Conservation (phyloP, 2,113 vertebrate genomes). For the Cairina moschata region DNA sequence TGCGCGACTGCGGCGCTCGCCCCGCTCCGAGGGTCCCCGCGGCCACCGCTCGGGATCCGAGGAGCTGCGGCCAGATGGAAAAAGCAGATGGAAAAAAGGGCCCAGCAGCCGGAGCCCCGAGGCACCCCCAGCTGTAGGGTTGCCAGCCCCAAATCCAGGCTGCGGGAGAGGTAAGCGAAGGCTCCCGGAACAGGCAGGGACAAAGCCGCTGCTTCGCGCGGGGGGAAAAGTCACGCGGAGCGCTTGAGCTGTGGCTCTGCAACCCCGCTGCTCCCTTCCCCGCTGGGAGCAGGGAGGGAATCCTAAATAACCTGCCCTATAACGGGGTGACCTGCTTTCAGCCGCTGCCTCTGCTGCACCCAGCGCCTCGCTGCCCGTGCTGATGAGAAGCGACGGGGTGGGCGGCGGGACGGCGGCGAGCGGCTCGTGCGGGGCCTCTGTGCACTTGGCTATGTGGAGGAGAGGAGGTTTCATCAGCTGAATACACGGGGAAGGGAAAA, state of each 20-base stretch:
- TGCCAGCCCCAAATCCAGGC: background rate
- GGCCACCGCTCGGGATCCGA: background rate
- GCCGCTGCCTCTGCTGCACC: accelerated
- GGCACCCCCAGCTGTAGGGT: background rate
- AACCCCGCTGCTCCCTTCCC: accelerated
- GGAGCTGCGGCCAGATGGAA: background rate
- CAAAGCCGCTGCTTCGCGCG: accelerated
- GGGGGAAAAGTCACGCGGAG: accelerated
- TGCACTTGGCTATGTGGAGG: accelerated
- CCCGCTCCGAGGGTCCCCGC: background rate
- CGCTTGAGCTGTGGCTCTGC: background rate
- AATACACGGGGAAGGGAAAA: background rate
- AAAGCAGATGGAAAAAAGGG: background rate
- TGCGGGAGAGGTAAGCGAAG: background rate
- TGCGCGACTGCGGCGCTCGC: background rate
- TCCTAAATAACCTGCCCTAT: accelerated
- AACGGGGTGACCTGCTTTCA: background rate
- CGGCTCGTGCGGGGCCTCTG: background rate
- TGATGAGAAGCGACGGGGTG: background rate
- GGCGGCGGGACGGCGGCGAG: accelerated
- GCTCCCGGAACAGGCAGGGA: accelerated
- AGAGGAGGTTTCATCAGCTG: background rate
- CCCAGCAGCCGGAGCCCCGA: background rate
- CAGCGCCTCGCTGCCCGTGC: accelerated
- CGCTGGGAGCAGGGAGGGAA: background rate